Conservation (phyloP, 35 echinoderm and acorn worm genomes). For the Diadema setosum region DNA sequence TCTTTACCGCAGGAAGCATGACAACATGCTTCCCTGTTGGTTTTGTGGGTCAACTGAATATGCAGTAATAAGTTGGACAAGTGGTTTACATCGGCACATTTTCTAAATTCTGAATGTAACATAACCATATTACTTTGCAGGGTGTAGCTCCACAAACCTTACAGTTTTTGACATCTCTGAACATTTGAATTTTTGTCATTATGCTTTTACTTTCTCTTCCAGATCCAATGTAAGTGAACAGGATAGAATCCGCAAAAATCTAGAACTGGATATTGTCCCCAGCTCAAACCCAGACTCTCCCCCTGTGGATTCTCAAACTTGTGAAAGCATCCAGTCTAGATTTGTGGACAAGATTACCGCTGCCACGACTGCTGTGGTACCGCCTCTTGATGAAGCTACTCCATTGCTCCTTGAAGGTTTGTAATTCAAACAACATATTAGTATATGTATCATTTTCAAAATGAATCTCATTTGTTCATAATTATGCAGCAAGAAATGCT, state of each 20-base stretch:
- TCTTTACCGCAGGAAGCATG: too few species aligned
- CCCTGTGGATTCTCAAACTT: neutral
- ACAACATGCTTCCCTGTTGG: too few species aligned
- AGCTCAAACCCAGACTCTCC: conserved; percentile 4
- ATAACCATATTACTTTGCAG: neutral
- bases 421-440: neutral
- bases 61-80: too few species aligned
- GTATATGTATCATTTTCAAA: neutral
- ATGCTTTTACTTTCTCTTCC: neutral
- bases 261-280: neutral
- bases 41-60: too few species aligned
- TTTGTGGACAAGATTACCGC: neutral
- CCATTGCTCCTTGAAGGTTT: neutral
- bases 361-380: neutral
- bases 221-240: neutral
- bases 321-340: neutral
- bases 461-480: neutral
- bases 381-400: neutral
- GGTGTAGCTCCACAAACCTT: neutral
- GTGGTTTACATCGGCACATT: too few species aligned
- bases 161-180: neutral
- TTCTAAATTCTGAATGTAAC: neutral
- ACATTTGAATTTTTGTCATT: neutral
- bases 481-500: too few species aligned
- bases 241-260: neutral